Percentiles rank a stretch among this genome's conserved stretches.
phyloP scores from a whole-genome alignment of 2,888 invertebrate species.

The Leucophenga maculata region DNA sequence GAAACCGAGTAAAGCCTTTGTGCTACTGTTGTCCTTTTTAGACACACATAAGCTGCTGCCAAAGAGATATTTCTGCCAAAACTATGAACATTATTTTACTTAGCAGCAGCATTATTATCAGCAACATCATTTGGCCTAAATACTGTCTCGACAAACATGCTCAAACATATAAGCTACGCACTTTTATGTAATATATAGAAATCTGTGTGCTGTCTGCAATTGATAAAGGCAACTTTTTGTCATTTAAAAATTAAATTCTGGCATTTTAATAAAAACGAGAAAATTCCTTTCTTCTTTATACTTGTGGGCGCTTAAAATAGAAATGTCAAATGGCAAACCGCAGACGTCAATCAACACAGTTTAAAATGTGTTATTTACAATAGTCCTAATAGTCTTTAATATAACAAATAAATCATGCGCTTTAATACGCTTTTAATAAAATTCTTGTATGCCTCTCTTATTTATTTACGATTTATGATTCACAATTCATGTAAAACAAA shows the following conservation, averaged over 20 bases:
- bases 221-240: slow-evolving; percentile 25
- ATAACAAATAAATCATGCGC: neutral
- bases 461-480: slow-evolving; percentile 20
- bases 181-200: no score
- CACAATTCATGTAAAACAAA: neutral
- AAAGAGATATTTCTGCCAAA: neutral
- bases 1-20: slow-evolving; percentile 36
- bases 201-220: slow-evolving; percentile 3
- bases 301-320: no score
- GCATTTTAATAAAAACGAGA: neutral
- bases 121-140: no score
- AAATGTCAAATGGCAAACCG: neutral
- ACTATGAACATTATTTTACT: neutral
- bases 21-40: neutral
- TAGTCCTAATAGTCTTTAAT: neutral
- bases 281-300: no score
- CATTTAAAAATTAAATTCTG: neutral
- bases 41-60: neutral
- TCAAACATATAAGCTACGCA: neutral
- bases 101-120: neutral
- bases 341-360: neutral
- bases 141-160: neutral
- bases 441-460: slow-evolving; percentile 6
- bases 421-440: neutral
- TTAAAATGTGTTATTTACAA: neutral